These are phyloP conservation scores for Dreissena polymorpha DNA, from an alignment of 1,140 invertebrate species.

Conservation along the genomic window DNA sequence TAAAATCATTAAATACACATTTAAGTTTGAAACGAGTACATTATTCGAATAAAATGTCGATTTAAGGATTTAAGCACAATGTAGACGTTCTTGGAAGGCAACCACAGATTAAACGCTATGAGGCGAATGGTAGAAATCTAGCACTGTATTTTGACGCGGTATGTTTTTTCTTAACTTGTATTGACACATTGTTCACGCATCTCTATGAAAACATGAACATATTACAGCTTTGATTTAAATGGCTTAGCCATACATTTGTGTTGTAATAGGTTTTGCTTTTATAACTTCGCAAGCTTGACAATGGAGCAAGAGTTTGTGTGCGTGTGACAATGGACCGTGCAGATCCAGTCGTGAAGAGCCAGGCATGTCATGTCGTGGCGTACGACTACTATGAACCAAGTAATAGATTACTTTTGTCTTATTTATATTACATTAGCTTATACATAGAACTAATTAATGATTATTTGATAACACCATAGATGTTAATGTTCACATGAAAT, in stretches of 20 bases:
- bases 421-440: no score
- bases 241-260: no score
- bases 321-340: constrained; percentile 3
- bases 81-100: background rate
- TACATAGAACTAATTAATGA: no score
- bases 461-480: no score
- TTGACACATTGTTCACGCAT: no score
- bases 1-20: no score
- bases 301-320: background rate
- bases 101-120: background rate
- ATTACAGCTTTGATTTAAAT: no score
- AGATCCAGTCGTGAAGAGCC: constrained; percentile 39
- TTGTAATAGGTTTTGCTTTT: no score
- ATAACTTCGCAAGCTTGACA: background rate
- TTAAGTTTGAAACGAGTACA: no score
- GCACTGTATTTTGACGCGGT: background rate
- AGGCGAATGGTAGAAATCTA: background rate
- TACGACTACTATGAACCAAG: constrained; percentile 47
- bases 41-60: background rate
- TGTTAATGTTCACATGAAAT: no score
- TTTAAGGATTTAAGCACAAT: background rate
- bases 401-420: background rate
- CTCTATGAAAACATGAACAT: no score
- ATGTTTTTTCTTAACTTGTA: background rate
- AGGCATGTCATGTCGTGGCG: constrained; percentile 31